phyloP scores from a whole-genome alignment of 2,797 vertebrate species.

The Poecilia velifera region DNA sequence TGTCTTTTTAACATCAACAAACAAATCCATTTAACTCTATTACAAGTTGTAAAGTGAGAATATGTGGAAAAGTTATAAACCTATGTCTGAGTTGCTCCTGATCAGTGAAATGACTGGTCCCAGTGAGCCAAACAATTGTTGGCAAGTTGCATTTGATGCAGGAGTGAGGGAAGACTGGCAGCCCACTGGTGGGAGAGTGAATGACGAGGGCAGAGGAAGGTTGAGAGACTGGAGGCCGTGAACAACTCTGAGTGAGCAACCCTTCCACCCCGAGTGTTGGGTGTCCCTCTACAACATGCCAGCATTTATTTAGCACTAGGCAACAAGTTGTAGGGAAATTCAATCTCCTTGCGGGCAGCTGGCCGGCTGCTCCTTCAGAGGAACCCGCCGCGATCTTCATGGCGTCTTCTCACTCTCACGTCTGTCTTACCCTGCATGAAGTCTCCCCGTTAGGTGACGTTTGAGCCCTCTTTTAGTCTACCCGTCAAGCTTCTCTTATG shows the following conservation, averaged over 20 bases:
- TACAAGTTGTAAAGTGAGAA: not conserved
- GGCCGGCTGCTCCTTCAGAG: slow-evolving; percentile 56
- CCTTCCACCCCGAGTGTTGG: slow-evolving; percentile 74
- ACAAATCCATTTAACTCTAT: not conserved
- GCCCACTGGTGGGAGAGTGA: slow-evolving; percentile 27
- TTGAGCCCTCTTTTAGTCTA: slow-evolving; percentile 54
- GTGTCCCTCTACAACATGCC: slow-evolving; percentile 78
- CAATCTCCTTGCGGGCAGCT: slow-evolving; percentile 68
- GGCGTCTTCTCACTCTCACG: slow-evolving; percentile 58
- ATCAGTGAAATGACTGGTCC: not conserved
- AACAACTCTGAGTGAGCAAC: slow-evolving; percentile 65
- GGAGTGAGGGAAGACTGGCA: slow-evolving; percentile 24
- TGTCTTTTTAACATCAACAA: too few relatives aligned
- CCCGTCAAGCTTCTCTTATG: slow-evolving; percentile 34
- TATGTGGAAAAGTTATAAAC: not conserved
- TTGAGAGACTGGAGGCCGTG: slow-evolving; percentile 56
- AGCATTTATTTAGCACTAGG: slow-evolving; percentile 81
- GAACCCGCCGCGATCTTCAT: slow-evolving; percentile 55
- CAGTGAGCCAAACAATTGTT: slow-evolving; percentile 22
- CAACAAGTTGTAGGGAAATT: slow-evolving; percentile 79
- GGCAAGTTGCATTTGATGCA: slow-evolving; percentile 28
- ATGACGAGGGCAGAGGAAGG: slow-evolving; percentile 41
- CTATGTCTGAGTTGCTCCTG: not conserved
- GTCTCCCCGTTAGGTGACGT: slow-evolving; percentile 52
- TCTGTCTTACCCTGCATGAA: slow-evolving; percentile 62